phyloP scores from a whole-genome alignment of 2,113 vertebrate genomes.

The Phalacrocorax aristotelis region DNA sequence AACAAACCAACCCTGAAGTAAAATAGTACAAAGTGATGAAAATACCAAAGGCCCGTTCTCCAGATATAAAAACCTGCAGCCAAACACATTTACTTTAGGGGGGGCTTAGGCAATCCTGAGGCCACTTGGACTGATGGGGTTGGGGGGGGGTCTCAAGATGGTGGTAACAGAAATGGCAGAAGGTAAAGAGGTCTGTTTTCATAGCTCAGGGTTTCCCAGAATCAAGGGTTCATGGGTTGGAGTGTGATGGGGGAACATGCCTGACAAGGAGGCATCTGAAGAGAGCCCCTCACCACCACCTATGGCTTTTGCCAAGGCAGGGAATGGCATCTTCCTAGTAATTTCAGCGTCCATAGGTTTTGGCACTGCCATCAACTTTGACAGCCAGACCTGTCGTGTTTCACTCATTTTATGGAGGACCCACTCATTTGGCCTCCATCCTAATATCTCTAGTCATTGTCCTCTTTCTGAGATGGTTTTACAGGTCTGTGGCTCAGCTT shows the following conservation, averaged over 20 bases:
- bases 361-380: background rate
- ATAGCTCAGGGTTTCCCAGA: background rate
- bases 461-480: background rate
- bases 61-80: background rate
- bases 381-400: background rate
- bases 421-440: background rate
- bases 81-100: background rate
- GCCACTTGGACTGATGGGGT: background rate
- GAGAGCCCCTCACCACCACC: background rate
- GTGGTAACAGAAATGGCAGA: background rate
- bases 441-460: background rate
- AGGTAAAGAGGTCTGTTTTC: background rate
- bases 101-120: background rate
- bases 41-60: background rate
- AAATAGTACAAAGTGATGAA: background rate
- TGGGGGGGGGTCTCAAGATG: background rate
- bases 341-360: background rate
- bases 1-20: background rate
- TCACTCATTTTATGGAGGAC: background rate
- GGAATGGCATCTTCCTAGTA: background rate
- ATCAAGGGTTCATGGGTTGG: background rate
- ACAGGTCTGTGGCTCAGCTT: background rate
- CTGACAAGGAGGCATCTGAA: background rate
- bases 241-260: background rate
- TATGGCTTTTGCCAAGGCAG: background rate